Conservation (phyloP, 37 sponge, comb jelly and placozoan species). For the Geodia barretti region DNA sequence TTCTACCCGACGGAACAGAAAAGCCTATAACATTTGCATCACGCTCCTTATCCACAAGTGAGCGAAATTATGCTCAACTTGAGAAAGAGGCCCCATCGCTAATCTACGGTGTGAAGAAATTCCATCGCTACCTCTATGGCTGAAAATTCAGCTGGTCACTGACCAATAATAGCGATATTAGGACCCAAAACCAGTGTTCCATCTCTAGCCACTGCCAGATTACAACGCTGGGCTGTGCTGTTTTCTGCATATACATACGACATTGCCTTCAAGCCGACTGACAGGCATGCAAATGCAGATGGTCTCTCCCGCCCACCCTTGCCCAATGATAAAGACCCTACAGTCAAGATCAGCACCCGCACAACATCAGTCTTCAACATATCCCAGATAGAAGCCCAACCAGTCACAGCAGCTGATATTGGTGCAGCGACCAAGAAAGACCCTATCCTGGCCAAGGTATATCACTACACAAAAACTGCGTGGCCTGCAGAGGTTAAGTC, state of each 20-base stretch:
- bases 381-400: not conserved
- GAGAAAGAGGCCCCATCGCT: not conserved
- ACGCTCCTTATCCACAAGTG: not conserved
- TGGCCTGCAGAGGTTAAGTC: conserved; percentile 21
- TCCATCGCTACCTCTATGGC: not conserved
- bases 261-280: not conserved
- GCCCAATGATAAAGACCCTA: not conserved
- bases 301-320: not conserved
- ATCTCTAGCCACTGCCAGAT: not conserved
- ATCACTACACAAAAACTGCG: conserved; percentile 1
- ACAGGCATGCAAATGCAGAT: not conserved
- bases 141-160: not conserved
- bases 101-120: not conserved
- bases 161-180: not conserved
- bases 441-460: conserved; percentile 38
- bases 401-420: conserved; percentile 15
- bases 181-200: not conserved
- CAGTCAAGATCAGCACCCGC: not conserved
- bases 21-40: not conserved
- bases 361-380: not conserved
- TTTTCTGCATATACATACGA: not conserved
- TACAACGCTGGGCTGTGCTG: not conserved
- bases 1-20: not conserved
- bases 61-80: not conserved
- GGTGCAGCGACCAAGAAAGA: conserved; percentile 18